These are phyloP conservation scores for Casuarius casuarius DNA, from an alignment of 2,113 vertebrate genomes.

Conservation along the genomic window DNA sequence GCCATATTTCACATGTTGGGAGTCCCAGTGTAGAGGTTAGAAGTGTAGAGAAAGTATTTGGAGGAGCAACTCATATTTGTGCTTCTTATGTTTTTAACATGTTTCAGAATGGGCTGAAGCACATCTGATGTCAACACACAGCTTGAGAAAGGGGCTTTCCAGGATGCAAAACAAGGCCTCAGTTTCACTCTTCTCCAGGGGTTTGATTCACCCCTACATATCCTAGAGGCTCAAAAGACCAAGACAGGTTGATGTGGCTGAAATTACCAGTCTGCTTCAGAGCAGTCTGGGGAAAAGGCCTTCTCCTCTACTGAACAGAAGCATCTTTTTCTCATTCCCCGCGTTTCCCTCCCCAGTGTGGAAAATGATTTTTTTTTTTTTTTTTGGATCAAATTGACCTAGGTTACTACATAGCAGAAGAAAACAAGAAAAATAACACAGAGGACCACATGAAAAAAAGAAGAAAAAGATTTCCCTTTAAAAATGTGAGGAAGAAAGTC, in stretches of 20 bases:
- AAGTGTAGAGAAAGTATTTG: too few species aligned
- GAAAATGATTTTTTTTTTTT: neutral
- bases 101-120: neutral
- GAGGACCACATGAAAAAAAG: neutral
- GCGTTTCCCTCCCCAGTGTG: neutral
- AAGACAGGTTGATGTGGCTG: neutral
- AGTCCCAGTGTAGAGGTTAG: neutral
- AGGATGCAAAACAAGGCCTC: neutral
- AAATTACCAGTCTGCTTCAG: neutral
- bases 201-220: too few species aligned
- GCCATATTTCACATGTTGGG: neutral
- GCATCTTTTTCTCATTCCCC: neutral
- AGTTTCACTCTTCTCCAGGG: neutral
- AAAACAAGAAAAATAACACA: neutral
- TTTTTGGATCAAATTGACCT: neutral
- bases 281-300: neutral
- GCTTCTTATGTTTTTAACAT: neutral
- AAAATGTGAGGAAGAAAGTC: neutral
- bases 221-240: neutral
- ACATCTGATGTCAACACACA: neutral
- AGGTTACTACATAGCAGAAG: neutral
- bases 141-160: neutral
- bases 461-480: neutral
- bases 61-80: neutral
- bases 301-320: neutral